Evolutionary conservation across 2,888 invertebrate genomes (phyloP), one percentile per base, ranked within the genome.

Genomic region (Pemphredon lugubris): DNA sequence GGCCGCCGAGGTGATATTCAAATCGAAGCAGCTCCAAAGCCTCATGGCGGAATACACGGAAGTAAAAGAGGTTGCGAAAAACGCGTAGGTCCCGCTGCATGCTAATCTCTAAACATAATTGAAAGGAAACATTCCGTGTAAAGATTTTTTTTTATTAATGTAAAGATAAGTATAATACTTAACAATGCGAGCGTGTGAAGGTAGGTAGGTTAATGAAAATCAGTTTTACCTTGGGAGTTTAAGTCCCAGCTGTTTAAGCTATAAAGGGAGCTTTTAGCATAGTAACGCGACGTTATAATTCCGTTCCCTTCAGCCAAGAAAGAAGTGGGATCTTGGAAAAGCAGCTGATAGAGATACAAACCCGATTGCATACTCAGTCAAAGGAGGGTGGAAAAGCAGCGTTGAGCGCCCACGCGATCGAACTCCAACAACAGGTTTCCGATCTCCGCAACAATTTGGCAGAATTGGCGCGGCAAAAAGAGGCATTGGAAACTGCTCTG

Each of bases 401-500:
- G 11, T 73, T 76, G 64, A 71, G 47, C 21, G 74, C 68, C 7
- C 76, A 80, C n/a, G 45, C 78, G 2, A 72, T 81, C n/a, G 83
- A 85, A 32, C 67, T 87, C 2, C 84, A 85, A 21, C 83, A 85
- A 48, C 82, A 92, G 90, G 89, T 92, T 51, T 90, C 90, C 85
- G 90, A 90, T 69, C 80, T 92, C 7, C 90, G 89, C 65, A 90
- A 91, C 87, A 89, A 82, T 47, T 86, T 92, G n/a, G 78, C 91
- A 32, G 91, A 92, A 44, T 81, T 90, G 0, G 90, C 87, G 1
- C 90, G 90, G 50, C 91, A 88, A 23, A 92, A 92, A 55, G 91
- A 91, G 57, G 91, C 92, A 51, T 81, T 92, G 40, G 88, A 91
- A n/a, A 91, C 90, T 51, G 76, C 87, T 37, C 83, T 93, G 59